These are phyloP conservation scores for Triops longicaudatus DNA, from an alignment of 1,140 invertebrate genomes.

Conservation along the genomic window DNA sequence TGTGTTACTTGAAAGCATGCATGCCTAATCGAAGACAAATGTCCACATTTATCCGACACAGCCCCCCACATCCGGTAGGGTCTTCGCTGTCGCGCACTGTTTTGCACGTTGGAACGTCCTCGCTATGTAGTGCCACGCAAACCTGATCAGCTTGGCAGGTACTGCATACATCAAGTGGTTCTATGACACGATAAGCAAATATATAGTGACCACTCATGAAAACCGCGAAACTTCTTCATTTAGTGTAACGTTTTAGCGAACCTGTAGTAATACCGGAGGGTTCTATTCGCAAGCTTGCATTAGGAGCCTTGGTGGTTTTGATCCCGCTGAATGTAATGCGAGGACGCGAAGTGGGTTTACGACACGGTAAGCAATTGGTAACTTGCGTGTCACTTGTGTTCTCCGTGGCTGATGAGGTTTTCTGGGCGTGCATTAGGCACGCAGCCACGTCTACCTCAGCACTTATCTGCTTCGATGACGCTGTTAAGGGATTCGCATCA, in stretches of 20 bases:
- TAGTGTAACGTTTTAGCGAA: constrained; percentile 5
- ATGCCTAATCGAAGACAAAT: constrained; percentile 58
- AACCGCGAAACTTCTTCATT: not conserved
- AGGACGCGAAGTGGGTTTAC: constrained; percentile 18
- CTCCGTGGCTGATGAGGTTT: constrained; percentile 7
- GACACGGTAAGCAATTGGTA: constrained; percentile 16
- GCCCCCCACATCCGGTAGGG: constrained; percentile 63
- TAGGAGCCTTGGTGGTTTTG: constrained; percentile 23
- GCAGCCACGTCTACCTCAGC: constrained; percentile 25
- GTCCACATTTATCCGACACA: constrained; percentile 58
- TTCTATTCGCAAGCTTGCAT: not conserved
- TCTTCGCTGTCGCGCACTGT: constrained; percentile 49
- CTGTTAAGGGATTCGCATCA: constrained; percentile 31
- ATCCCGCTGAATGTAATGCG: constrained; percentile 24
- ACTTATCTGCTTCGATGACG: constrained; percentile 30
- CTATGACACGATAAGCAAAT: constrained; percentile 20
- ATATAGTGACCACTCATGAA: not conserved
- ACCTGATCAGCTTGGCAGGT: constrained; percentile 42
- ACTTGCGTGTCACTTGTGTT: not conserved
- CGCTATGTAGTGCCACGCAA: constrained; percentile 53
- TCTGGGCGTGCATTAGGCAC: constrained; percentile 23
- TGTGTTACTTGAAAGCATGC: constrained; percentile 44
- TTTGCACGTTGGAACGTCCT: constrained; percentile 52
- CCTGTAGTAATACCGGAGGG: not conserved
- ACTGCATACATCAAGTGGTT: constrained; percentile 39